Evolutionary conservation across 2,888 invertebrate species (phyloP).

Genomic region (Calephelis perditalis): DNA sequence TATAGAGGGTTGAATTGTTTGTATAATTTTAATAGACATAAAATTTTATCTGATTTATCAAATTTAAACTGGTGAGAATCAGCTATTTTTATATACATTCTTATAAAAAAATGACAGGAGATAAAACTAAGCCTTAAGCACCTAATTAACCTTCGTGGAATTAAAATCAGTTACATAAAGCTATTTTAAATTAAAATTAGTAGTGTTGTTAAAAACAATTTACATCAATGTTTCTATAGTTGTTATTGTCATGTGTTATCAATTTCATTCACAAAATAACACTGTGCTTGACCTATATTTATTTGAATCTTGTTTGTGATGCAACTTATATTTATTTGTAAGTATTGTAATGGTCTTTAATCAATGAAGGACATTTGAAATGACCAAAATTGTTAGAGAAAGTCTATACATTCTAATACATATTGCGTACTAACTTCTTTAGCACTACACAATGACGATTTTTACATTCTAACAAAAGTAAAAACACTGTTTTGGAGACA

Average conservation of each 20-base stretch:
- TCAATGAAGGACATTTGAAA: slow-evolving; percentile 46
- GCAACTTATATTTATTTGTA: slow-evolving; percentile 24
- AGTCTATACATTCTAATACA: slow-evolving; percentile 40
- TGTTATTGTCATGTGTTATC: slow-evolving; percentile 6
- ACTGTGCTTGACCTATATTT: slow-evolving; percentile 13
- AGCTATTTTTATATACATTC: no score
- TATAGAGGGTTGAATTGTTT: no score
- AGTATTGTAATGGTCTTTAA: slow-evolving; percentile 27
- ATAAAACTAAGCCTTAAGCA: background rate
- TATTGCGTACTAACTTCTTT: slow-evolving; percentile 30
- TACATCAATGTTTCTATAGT: slow-evolving; percentile 4
- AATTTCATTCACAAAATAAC: slow-evolving; percentile 8
- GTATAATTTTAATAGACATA: no score
- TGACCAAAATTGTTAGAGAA: slow-evolving; percentile 44
- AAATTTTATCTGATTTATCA: no score
- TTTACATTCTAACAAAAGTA: slow-evolving; percentile 8
- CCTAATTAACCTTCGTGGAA: background rate
- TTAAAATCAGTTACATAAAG: background rate
- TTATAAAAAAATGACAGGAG: no score
- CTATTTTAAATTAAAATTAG: background rate
- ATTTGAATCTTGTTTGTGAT: slow-evolving; percentile 27
- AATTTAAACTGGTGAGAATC: background rate
- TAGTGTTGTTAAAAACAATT: background rate
- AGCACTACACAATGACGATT: slow-evolving; percentile 1
- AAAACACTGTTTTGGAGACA: slow-evolving; percentile 35